phyloP scores from a whole-genome alignment of 2,797 vertebrate genomes.

The Diglossa cyanea region DNA sequence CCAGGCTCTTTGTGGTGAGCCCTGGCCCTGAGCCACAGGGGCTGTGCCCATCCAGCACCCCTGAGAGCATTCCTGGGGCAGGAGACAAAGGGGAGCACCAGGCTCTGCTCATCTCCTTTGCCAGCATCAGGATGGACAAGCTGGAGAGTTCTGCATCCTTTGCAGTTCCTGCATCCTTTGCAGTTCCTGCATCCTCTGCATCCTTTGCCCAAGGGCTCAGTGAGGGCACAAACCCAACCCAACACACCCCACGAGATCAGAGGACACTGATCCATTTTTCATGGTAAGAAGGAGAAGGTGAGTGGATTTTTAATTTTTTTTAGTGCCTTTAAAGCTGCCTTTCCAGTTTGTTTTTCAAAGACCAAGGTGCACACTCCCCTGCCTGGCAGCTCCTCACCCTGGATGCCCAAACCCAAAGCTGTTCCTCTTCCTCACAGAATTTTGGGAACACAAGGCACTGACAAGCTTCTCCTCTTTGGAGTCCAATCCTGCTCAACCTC shows the following conservation, averaged over 20 bases:
- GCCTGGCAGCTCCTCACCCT: background rate
- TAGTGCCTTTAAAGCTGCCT: background rate
- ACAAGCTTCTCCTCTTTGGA: background rate
- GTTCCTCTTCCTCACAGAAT: background rate
- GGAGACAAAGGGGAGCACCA: background rate
- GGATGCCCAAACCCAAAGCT: background rate
- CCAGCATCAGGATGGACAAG: background rate
- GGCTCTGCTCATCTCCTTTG: background rate
- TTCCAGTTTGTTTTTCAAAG: background rate
- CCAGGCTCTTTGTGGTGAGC: background rate
- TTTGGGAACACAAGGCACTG: background rate
- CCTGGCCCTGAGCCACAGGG: background rate
- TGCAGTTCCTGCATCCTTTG: background rate
- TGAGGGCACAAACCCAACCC: background rate
- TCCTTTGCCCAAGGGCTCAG: background rate
- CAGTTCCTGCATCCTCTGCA: background rate
- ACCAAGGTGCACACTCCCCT: background rate
- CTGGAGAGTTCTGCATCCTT: background rate
- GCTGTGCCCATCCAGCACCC: background rate
- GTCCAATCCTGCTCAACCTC: background rate
- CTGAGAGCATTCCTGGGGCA: rapidly evolving
- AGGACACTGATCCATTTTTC: background rate
- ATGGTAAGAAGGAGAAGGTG: rapidly evolving
- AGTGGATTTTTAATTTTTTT: background rate
- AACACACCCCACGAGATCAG: rapidly evolving